These are phyloP conservation scores for Drosophila bipectinata DNA, from an alignment of 1,140 invertebrate species.

Conservation along the genomic window DNA sequence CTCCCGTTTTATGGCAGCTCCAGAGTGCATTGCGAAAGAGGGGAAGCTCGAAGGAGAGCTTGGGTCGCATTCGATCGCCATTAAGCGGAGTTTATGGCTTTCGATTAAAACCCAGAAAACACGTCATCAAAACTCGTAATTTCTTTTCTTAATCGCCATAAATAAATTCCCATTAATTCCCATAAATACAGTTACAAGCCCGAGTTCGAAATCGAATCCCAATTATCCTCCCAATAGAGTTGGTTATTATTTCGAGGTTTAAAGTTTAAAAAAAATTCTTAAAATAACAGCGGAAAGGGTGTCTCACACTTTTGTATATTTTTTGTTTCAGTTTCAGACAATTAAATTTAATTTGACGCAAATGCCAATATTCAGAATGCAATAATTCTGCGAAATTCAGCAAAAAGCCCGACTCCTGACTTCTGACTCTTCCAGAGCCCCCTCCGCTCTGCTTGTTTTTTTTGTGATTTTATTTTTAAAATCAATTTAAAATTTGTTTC, in stretches of 20 bases:
- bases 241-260: too few species aligned
- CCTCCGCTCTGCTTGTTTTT: conserved; percentile 6
- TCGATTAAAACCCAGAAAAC: conserved; percentile 48
- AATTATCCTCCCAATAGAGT: too few species aligned
- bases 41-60: conserved; percentile 40
- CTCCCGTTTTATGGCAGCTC: conserved; percentile 59
- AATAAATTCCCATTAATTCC: too few species aligned
- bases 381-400: conserved; percentile 68
- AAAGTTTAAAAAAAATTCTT: too few species aligned
- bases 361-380: conserved; percentile 75
- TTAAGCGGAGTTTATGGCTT: conserved; percentile 64
- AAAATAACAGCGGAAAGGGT: too few species aligned
- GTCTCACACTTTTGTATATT: too few species aligned
- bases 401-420: conserved; percentile 14
- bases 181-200: too few species aligned
- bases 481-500: conserved; percentile 73
- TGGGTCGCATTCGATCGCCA: conserved; percentile 19
- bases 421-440: conserved; percentile 13
- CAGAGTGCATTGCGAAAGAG: conserved; percentile 49
- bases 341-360: conserved; percentile 81
- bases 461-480: conserved; percentile 60
- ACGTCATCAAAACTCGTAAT: not conserved
- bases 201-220: too few species aligned
- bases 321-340: conserved; percentile 25
- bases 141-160: too few species aligned